These are phyloP conservation scores for Drosophila santomea DNA, from an alignment of 1,140 invertebrate genomes.

Conservation along the genomic window DNA sequence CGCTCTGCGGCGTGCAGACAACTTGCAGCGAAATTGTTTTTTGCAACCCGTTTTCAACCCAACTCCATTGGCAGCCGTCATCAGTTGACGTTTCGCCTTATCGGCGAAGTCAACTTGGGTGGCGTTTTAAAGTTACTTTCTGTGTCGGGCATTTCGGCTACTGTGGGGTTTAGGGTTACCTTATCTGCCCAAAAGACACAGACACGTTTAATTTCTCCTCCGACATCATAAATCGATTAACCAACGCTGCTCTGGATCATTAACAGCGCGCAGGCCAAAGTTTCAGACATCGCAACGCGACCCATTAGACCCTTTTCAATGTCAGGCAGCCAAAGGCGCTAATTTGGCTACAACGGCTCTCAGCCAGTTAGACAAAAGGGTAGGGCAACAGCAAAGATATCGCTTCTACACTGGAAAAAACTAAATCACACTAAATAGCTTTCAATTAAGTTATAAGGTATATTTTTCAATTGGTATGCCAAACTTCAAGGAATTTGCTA, in stretches of 20 bases:
- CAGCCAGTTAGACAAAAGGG: conserved; percentile 26
- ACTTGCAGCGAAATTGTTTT: conserved; percentile 46
- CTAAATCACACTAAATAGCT: too few relatives aligned
- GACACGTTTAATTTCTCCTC: conserved; percentile 66
- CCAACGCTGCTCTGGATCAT: conserved; percentile 61
- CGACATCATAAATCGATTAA: conserved; percentile 82
- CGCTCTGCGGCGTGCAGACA: conserved; percentile 15
- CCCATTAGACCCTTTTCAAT: conserved; percentile 80
- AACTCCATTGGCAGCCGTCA: not conserved
- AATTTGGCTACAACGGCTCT: conserved; percentile 60
- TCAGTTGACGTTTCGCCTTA: conserved; percentile 33
- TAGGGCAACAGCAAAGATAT: conserved; percentile 10
- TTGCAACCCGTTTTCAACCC: conserved; percentile 24
- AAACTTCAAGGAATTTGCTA: too few relatives aligned
- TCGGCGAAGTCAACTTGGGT: conserved; percentile 53
- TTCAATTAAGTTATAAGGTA: too few relatives aligned
- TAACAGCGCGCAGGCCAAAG: conserved; percentile 63
- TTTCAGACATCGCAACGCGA: conserved; percentile 63
- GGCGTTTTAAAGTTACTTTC: conserved; percentile 65
- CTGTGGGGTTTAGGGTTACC: conserved; percentile 39
- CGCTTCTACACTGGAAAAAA: conserved; percentile 8
- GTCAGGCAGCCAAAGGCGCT: conserved; percentile 60
- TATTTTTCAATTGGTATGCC: too few relatives aligned
- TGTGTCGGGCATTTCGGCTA: conserved; percentile 36
- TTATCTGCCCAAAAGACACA: conserved; percentile 48